Base-by-base conservation (phyloP, 2,888 invertebrate genomes). In the Drosophila paracracens region DNA sequence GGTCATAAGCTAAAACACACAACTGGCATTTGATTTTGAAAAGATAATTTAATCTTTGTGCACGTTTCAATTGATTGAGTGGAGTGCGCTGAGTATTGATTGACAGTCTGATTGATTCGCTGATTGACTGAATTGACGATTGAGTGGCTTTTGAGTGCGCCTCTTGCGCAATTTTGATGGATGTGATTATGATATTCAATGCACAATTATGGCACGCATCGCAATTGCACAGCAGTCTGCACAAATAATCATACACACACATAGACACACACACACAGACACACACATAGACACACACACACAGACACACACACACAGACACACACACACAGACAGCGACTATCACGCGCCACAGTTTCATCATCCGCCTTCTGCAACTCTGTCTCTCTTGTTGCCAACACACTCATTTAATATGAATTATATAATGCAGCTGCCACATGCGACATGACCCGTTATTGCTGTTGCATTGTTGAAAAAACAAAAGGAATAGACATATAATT, bases 101-200 rank as follows among this genome's bases (percentile, higher is more conserved):
- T 57, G 67, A 60, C 43, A 50, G 74, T 16, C n/a, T 53, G 59
- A 36, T 11, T 57, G 48, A 35, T 16, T 60, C 62, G 25, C 33
- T 65, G 69, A 54, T 25, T 54, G 52, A 62, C 25, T 43, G 43
- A 43, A 48, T 50, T 46, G 53, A 25, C 51, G 66, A 58, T 59
- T 65, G 60, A 82, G 51, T 72, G 68, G 66, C 43, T 57, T 53
- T 54, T 60, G 62, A 56, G 76, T 59, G 63, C 40, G 52, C 29
- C 52, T 38, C 61, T 63, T 58, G 89, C 74, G 66, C 79, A 89
- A 84, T 83, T 75, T 71, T 43, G 79, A 81, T 81, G 70, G 62
- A 38, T 62, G 50, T 60, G 79, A 81, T 85, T 81, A 81, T 74
- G 75, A 74, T 89, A 84, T 78, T 79, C 83, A 89, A 84, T 83